Evolutionary conservation across 2,797 vertebrate genomes (phyloP).

Genomic region (Anisognathus igniventris): DNA sequence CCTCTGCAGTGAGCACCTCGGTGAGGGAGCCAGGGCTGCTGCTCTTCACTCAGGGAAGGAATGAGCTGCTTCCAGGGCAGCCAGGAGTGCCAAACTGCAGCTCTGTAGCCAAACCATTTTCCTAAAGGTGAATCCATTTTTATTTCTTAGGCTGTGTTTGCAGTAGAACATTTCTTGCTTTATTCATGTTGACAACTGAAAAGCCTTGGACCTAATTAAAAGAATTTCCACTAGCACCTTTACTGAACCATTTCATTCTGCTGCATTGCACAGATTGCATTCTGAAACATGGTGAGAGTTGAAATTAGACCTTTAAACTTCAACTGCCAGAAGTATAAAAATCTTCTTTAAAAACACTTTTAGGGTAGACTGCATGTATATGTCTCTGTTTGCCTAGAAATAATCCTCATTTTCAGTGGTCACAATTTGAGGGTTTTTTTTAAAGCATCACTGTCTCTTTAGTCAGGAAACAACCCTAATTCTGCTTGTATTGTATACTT

Average conservation of each 20-base stretch:
- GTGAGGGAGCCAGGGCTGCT: neutral
- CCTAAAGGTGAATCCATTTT: conserved; percentile 71
- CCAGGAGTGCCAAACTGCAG: neutral
- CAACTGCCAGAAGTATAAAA: conserved; percentile 79
- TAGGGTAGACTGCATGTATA: conserved; percentile 37
- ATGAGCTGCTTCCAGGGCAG: conserved; percentile 22
- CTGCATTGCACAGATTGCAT: conserved; percentile 83
- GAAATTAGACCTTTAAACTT: conserved; percentile 82
- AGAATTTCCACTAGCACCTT: conserved; percentile 83
- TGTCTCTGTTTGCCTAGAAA: conserved; percentile 70
- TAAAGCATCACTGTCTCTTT: neutral
- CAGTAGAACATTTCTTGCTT: conserved; percentile 74
- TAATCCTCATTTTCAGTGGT: conserved; percentile 63
- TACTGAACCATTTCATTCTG: conserved; percentile 86
- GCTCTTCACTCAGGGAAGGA: neutral
- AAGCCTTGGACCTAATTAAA: conserved; percentile 86
- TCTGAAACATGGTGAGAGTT: conserved; percentile 82
- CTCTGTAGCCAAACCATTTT: conserved; percentile 21
- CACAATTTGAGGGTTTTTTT: neutral
- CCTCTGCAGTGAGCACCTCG: neutral
- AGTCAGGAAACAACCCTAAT: neutral
- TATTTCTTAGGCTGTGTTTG: conserved; percentile 69
- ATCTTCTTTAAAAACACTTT: conserved; percentile 72
- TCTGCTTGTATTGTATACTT: neutral
- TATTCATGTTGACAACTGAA: conserved; percentile 86